Evolutionary conservation across 2,888 invertebrate genomes (phyloP).

Genomic region (Oxyscelio sp.): DNA sequence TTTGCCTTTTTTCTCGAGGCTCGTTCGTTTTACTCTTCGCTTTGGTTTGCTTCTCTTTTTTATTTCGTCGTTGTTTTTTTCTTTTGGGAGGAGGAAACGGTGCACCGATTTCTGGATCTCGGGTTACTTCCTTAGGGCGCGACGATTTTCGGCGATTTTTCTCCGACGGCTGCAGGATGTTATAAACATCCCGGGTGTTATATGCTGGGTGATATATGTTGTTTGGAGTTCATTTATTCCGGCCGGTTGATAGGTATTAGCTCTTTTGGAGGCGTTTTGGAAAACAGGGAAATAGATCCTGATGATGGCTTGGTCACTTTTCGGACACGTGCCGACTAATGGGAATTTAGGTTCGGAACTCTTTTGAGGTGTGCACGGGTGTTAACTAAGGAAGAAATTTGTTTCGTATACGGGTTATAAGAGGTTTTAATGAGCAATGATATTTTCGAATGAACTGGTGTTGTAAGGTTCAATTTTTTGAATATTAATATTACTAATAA

Average conservation of each 20-base stretch:
- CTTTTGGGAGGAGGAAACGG: conserved; percentile 19
- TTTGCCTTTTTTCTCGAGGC: conserved; percentile 15
- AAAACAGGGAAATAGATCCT: conserved; percentile 46
- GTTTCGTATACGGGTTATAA: no score
- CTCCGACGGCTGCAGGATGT: conserved; percentile 59
- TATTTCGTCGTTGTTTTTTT: conserved; percentile 1
- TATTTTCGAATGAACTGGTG: no score
- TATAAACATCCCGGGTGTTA: conserved; percentile 44
- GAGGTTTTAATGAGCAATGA: no score
- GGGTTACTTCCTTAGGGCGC: conserved; percentile 58
- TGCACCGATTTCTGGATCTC: conserved; percentile 51
- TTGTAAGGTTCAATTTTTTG: no score
- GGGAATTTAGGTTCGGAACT: no score
- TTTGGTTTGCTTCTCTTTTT: neutral
- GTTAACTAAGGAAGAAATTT: no score
- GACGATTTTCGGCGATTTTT: conserved; percentile 61
- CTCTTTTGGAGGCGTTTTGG: conserved; percentile 29
- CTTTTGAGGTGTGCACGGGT: no score
- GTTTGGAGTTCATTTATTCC: conserved; percentile 54
- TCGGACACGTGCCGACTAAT: neutral
- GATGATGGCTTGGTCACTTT: neutral
- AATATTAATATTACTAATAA: no score
- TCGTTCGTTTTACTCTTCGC: neutral
- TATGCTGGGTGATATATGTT: conserved; percentile 54
- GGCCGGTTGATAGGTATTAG: neutral